Conservation (phyloP, 2,888 invertebrate species). For the Pollenia griseotomentosa region DNA sequence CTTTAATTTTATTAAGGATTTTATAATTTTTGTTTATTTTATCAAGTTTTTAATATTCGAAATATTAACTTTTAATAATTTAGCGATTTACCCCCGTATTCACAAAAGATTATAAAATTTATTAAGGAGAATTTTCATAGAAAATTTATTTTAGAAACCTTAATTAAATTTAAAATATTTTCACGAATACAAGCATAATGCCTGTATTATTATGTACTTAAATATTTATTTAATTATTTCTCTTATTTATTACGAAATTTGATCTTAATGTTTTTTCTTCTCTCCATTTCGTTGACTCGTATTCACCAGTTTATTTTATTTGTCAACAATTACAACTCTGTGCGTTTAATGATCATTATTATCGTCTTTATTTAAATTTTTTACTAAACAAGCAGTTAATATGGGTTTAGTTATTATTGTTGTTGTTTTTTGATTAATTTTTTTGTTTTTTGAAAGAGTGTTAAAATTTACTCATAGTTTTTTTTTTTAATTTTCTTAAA, state of each 20-base stretch:
- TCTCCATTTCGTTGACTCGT: background rate
- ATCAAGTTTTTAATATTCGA: background rate
- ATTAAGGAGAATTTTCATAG: no score
- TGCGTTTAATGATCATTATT: slow-evolving; percentile 1
- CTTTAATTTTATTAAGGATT: no score
- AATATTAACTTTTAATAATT: no score
- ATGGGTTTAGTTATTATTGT: background rate
- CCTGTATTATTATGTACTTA: background rate
- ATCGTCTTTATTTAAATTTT: slow-evolving; percentile 12
- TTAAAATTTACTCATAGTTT: slow-evolving; percentile 37
- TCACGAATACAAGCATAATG: no score
- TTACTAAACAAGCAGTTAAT: slow-evolving; percentile 33
- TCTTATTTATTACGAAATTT: background rate
- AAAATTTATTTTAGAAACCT: no score
- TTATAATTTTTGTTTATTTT: background rate
- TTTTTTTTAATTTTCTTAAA: slow-evolving; percentile 23
- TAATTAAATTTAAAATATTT: no score
- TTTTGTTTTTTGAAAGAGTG: slow-evolving; percentile 16
- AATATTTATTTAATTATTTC: background rate
- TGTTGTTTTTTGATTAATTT: slow-evolving; percentile 17
- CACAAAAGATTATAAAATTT: no score
- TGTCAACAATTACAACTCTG: slow-evolving; percentile 52
- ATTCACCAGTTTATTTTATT: background rate
- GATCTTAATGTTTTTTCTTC: background rate
- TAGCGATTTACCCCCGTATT: no score